A percentile compares a stretch with the other conserved stretches of the same genome.
These are phyloP conservation scores for Percina caprodes DNA, from an alignment of 2,113 vertebrate species.

Conservation along the genomic window DNA sequence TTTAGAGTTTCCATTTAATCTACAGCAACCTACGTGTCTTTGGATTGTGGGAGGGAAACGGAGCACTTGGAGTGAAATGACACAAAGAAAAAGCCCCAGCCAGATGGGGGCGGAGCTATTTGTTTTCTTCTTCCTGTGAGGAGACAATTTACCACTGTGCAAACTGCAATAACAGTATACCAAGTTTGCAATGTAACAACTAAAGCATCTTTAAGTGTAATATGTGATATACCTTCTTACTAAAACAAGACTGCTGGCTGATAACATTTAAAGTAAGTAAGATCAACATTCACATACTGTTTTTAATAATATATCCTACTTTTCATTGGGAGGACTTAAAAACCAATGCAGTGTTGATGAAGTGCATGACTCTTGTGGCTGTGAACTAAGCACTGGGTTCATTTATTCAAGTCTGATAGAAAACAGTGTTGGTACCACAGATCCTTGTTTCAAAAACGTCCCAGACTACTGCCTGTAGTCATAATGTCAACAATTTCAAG, in stretches of 20 bases:
- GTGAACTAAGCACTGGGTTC: conserved; percentile 19
- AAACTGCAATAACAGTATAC: background rate
- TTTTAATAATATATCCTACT: background rate
- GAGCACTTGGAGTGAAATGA: background rate
- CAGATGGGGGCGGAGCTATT: background rate
- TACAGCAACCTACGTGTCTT: background rate
- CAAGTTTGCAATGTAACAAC: background rate
- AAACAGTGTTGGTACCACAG: conserved; percentile 32
- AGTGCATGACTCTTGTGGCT: conserved; percentile 24
- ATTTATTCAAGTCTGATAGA: conserved; percentile 42
- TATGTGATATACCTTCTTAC: background rate
- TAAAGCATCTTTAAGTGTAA: background rate
- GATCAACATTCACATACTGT: background rate
- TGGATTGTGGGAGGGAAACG: background rate
- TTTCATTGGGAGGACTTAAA: conserved; percentile 20
- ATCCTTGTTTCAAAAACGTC: conserved; percentile 33
- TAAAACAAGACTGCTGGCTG: background rate
- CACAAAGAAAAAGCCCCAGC: conserved; percentile 1
- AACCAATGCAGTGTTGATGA: conserved; percentile 17
- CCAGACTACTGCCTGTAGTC: conserved; percentile 20
- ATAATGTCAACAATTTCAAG: conserved; percentile 64
- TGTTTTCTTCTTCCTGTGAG: background rate
- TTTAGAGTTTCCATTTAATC: background rate
- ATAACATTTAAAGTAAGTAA: background rate
- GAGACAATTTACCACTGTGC: background rate